Base-by-base conservation (phyloP, 2,888 invertebrate genomes). In the Nysson spinosus region DNA sequence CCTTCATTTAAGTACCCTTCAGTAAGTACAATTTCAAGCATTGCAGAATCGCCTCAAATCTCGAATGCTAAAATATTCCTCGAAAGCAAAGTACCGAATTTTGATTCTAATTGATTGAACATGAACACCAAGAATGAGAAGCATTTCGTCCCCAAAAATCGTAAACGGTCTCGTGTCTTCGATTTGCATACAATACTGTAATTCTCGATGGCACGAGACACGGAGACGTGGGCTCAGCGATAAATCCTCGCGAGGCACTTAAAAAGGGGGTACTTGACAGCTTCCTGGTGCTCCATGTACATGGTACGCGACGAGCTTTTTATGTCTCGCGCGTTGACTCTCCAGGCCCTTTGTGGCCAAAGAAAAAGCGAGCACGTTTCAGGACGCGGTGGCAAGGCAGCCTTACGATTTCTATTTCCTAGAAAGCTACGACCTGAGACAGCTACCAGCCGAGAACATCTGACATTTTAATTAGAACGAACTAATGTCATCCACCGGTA, bases 141-240 rank as follows among this genome's bases (percentile, higher is more conserved):
- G 37, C 9, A 24, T 20, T 12, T 16, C 14, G 11, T 30, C 32
- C 40, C 40, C 42, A 20, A 66, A 57, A 37, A 54, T 43, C 16
- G 47, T 52, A 28, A 34, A 19, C n/a, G 49, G 19, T 5, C 30
- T 28, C 12, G 37, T 32, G 56, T 44, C 43, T 51, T 43, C 14
- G 24, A 72, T 72, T 72, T 72, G 61, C 72, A 72, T 69, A 72
- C 72, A 72, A 72, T 72, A 40, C 50, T n/a, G 47, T 34, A 51
- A 55, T 56, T 39, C 49, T 40, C 46, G 65, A 51, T 52, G 40
- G 43, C 66, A 66, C 60, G 52, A 62, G 62, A 51, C 66, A 52
- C 39, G 39, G 43, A 40, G 34, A n/a, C 51, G 60, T 42, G 63
- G 42, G 47, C 26, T 30, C 39, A 35, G 28, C 63, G 55, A 73